Evolutionary conservation across 2,888 invertebrate genomes (phyloP), one percentile per base, ranked within the genome.

Genomic region (Cataglyphis altisquamis): DNA sequence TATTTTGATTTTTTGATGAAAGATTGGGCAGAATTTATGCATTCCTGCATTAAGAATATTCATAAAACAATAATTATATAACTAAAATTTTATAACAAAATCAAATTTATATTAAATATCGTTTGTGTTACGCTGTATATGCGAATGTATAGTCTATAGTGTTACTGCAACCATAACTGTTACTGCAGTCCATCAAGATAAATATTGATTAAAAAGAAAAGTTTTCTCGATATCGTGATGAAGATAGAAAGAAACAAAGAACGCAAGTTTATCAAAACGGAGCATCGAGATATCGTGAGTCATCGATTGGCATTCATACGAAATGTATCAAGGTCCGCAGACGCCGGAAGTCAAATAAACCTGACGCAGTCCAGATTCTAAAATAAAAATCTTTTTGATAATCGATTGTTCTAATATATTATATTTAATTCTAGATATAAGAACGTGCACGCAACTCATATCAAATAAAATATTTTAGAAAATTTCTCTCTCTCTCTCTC

Each of bases 151-250:
- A 36, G 25, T 55, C 25, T 15, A 15, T 21, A 12, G 41, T 15
- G 10, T 32, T 45, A 60, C 21, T 21, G 68, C 29, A 60, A 78
- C 21, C 57, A 57, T 68, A 78, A 45, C 32, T 29, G 29, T 29
- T 25, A 25, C 25, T 25, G 25, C 29, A 29, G 21, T 45, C 73
- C 73, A 62, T 15, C n/a, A n/a, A 39, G 32, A 48, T 39, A 81
- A 82, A 66, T 75, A 82, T 36, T 36, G 75, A 57, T 82, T 57
- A 75, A 57, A 57, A 66, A 82, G 75, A 21, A 82, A 75, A 45
- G 25, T 64, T 57, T 12, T 39, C 41, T 74, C 63, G 55, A 29
- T 4, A 18, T 29, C 8, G 41, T 39, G 41, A 18, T 32, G 15
- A 78, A 39, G 10, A 15, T 57, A 41, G 21, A 55, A 75, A 12